These are phyloP conservation scores for Helleia helle DNA, from an alignment of 2,888 invertebrate genomes.

Conservation along the genomic window DNA sequence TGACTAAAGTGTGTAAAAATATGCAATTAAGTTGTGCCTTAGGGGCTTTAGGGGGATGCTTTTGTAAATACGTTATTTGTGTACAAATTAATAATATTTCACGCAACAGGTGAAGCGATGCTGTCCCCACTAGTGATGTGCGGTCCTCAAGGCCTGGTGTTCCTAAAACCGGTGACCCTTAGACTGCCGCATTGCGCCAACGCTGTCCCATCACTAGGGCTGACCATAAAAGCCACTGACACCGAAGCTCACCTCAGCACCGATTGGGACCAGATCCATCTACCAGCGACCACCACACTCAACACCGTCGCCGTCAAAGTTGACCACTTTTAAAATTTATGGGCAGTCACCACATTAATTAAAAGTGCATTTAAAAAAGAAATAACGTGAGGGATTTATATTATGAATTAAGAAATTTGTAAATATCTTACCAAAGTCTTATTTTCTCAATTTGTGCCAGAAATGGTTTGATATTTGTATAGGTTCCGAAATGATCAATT, in stretches of 20 bases:
- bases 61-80: too few relatives aligned
- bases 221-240: conserved; percentile 86
- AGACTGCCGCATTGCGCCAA: conserved; percentile 91
- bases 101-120: conserved; percentile 88
- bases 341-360: too few relatives aligned
- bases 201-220: conserved; percentile 82
- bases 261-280: conserved; percentile 88
- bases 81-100: conserved; percentile 1
- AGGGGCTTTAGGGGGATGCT: too few relatives aligned
- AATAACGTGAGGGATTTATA: too few relatives aligned
- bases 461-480: too few relatives aligned
- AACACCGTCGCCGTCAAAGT: conserved; percentile 93
- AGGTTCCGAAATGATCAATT: too few relatives aligned
- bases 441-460: too few relatives aligned
- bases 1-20: too few relatives aligned
- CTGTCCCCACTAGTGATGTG: conserved; percentile 96
- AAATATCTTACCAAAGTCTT: conserved; percentile 2
- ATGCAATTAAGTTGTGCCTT: too few relatives aligned
- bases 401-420: too few relatives aligned
- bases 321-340: conserved; percentile 91
- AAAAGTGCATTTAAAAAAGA: too few relatives aligned
- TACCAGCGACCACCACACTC: conserved; percentile 87
- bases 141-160: conserved; percentile 94
- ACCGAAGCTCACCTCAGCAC: conserved; percentile 88
- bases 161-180: conserved; percentile 90